Evolutionary conservation across 1,140 invertebrate genomes (phyloP), one percentile per base, ranked within the genome.

Genomic region (Trachelipus rathkii): DNA sequence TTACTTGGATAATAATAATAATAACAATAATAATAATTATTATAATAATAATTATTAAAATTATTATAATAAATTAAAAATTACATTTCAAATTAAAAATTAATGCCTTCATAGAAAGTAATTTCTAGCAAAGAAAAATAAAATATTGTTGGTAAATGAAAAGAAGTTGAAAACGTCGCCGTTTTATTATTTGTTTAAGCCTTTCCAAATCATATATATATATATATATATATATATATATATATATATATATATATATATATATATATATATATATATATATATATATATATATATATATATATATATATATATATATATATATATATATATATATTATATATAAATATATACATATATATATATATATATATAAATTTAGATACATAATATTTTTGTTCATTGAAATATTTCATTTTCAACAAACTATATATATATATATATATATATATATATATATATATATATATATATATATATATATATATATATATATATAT

Each of bases 171-270:
- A n/a, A n/a, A n/a, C n/a, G n/a, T n/a, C n/a, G n/a, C n/a, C n/a
- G n/a, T 33, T 33, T 33, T 33, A 3, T 33, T 33, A 33, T 3
- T 33, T 33, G 1, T 33, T 33, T 33, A 33, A 33, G 1, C 6
- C 6, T 33, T 33, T 33, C 15, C 46, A 15, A 19, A 60, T 60
- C 8, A 60, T 60, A 50, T 60, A 60, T 60, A 60, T 60, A 60
- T 60, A 60, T 60, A 60, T 60, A 60, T 60, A 60, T 60, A 60
- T 60, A 60, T 60, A 60, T 60, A 60, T 60, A 60, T 60, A 60
- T 60, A 60, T 60, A 60, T 60, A 60, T 60, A 60, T 60, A 60
- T 19, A 60, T 60, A 60, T 13, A 19, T 19, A 33, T 15, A 60
- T 60, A 60, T 60, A 60, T 19, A 15, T 60, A 19, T 60, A 60